Evolutionary conservation across 1,140 invertebrate species (phyloP), one percentile per base, ranked within the genome.

Genomic region (Acromyrmex charruanus): DNA sequence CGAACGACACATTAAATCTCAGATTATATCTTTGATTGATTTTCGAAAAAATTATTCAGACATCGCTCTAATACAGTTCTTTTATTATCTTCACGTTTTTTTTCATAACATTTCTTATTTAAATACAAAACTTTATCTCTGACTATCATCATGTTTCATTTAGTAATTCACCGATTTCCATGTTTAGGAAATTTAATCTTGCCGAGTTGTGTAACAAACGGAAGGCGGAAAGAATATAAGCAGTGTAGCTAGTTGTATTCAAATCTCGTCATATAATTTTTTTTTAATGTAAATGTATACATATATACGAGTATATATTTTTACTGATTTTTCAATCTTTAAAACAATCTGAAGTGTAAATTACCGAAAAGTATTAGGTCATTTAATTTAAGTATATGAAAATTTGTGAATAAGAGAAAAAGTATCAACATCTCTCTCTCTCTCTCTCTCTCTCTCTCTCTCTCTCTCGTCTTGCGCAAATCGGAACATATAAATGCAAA

Each of bases 401-500:
- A 21, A 53, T 49, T 59, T 58, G 31, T 9, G 21, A 44, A 59
- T 0, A 7, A 9, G 59, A 9, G 31, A 35, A 6, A 51, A 84
- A 35, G 61, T 51, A 49, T 84, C n/a, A n/a, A 16, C 21, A 12
- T 28, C 10, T 0, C 12, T 39, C 35, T 39, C 35, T 39, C 35
- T 39, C 35, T 9, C 35, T 9, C 35, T 7, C 35, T 7, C 35
- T 7, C 35, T 3, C 35, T 35, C 35, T 35, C 35, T 7, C 35
- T 7, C 35, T 7, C 35, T 44, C 39, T 44, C 39, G 2, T 44
- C 7, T 74, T 44, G 3, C 28, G 9, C 51, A 53, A 59, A 82
- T 71, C 66, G 31, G 16, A 61, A 84, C 58, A 71, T 72, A 61
- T 75, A 75, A 84, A 84, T 75, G 69, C 69, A 75, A 74, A 84